Evolutionary conservation across 2,797 vertebrate species (phyloP).

Genomic region (Sorex maritimensis): DNA sequence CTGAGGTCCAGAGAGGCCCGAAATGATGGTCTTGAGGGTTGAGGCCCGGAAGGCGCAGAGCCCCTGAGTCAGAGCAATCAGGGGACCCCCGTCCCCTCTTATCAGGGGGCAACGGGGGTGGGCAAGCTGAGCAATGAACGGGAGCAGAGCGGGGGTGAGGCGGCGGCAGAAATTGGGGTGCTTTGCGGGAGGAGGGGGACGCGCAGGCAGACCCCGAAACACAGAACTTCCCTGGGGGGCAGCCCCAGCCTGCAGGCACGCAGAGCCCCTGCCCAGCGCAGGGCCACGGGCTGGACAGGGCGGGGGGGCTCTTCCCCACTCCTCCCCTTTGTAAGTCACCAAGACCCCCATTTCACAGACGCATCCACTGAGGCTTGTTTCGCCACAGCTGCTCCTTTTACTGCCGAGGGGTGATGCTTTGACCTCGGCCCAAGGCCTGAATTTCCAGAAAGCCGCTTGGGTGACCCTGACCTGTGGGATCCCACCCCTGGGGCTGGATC

Average conservation of each 20-base stretch:
- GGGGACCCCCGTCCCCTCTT: no score
- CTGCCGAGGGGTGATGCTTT: not conserved
- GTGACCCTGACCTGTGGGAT: no score
- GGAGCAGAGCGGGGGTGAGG: not conserved
- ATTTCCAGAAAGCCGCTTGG: not conserved
- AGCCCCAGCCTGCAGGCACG: not conserved
- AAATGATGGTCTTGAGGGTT: not conserved
- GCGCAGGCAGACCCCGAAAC: not conserved
- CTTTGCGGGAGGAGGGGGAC: not conserved
- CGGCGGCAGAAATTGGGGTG: no score
- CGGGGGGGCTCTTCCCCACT: no score
- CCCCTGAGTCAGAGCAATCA: no score
- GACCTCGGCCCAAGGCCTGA: not conserved
- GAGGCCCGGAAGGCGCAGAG: no score
- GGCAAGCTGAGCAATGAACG: not conserved
- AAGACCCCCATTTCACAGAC: not conserved
- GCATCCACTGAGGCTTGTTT: slow-evolving; percentile 25
- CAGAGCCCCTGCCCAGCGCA: not conserved
- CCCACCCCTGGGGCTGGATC: not conserved
- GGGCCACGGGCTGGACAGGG: no score
- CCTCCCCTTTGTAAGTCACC: not conserved
- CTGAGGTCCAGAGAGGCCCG: slow-evolving; percentile 20
- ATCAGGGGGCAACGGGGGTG: no score
- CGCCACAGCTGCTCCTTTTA: not conserved
- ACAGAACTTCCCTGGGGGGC: not conserved